Evolutionary conservation across 2,797 vertebrate species (phyloP), one percentile per base, ranked within the genome.

Genomic region (Spatula clypeata): DNA sequence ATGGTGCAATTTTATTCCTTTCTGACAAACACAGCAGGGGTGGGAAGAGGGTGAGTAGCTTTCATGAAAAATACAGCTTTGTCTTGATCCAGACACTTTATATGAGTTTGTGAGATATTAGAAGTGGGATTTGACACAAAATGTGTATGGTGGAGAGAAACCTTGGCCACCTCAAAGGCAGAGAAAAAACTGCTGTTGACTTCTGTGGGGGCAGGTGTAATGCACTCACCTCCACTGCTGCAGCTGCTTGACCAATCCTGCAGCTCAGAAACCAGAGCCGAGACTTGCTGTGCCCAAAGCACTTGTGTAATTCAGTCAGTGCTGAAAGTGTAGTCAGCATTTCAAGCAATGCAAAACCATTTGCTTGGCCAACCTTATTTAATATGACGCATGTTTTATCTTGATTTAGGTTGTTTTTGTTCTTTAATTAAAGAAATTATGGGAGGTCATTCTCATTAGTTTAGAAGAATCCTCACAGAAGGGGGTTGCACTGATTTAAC

Each of bases 371-470:
- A 84, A 76, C 74, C 80, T 95, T 96, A 94, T 85, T 97, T 94
- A 96, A 95, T 80, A 93, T 21, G 90, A 95, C 77, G 88, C 71
- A 74, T 95, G 91, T 88, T 94, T 96, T 85, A 94, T 92, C 92
- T 85, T 90, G 90, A 92, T 94, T 95, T 94, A 88, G 88, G 77
- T 93, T 32, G 91, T 85, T 91, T 87, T 93, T 96, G 80, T 96
- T 95, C 95, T 94, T 96, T 96, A 97, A 97, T 95, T 96, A 97
- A 97, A 97, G 90, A 95, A 95, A 97, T 96, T 90, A 95, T 47
- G 32, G 64, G 90, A 95, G 93, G 96, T 94, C 96, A 96, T 93
- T 97, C 83, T 95, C 94, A 96, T 96, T 94, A 95, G 93, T 94
- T 92, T 54, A 76, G 80, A 95, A 92, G 94, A 94, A 80, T 96